phyloP scores from a whole-genome alignment of 2,888 invertebrate genomes.

The Octonoba sinensis region DNA sequence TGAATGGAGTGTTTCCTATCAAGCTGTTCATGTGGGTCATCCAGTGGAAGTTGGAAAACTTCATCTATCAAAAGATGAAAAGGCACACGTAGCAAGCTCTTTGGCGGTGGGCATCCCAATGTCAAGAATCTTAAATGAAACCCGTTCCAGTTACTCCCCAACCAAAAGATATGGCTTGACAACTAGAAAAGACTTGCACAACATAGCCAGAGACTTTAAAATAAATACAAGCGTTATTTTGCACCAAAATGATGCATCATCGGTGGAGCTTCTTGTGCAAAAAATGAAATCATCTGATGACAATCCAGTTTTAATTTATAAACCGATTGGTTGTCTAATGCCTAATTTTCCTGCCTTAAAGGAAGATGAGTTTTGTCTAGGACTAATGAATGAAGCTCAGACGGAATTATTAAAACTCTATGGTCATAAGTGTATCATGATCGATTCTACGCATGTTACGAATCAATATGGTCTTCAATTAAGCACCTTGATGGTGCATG shows the following conservation, averaged over 20 bases:
- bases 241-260: conserved; percentile 8
- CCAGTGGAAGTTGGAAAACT: neutral
- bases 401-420: neutral
- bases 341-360: neutral
- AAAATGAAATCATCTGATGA: too few species aligned
- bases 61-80: conserved; percentile 2
- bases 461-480: too few species aligned
- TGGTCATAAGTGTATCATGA: too few species aligned
- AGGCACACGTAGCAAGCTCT: neutral
- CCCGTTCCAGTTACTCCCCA: too few species aligned
- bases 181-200: neutral
- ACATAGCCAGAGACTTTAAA: neutral
- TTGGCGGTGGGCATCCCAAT: conserved; percentile 1
- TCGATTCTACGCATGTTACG: too few species aligned
- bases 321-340: neutral
- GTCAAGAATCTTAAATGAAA: neutral
- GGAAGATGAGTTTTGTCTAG: neutral
- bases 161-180: neutral
- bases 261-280: conserved; percentile 1
- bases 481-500: neutral
- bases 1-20: conserved; percentile 3
- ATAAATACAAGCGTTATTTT: neutral
- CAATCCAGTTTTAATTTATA: conserved; percentile 12
- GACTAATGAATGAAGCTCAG: conserved; percentile 14
- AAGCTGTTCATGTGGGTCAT: conserved; percentile 11